These are phyloP conservation scores for Tribolium castaneum DNA, from an alignment of 1,140 invertebrate species.

Conservation along the genomic window DNA sequence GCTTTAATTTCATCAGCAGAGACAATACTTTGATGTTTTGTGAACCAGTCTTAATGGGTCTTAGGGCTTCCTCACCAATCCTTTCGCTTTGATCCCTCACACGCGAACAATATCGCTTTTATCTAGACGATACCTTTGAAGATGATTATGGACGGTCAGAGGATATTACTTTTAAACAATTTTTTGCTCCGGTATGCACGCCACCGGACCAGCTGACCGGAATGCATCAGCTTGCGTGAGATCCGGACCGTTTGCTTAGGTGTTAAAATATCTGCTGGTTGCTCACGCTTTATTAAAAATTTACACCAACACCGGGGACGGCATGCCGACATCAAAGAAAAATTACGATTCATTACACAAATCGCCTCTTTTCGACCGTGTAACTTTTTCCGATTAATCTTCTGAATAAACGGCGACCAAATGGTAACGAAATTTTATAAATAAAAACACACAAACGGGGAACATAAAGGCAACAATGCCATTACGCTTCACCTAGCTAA, in stretches of 20 bases:
- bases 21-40: constrained; percentile 51
- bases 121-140: constrained; percentile 42
- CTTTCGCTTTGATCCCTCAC: constrained; percentile 42
- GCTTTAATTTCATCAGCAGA: constrained; percentile 45
- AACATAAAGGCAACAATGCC: not conserved
- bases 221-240: constrained; percentile 10
- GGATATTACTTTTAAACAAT: constrained; percentile 40
- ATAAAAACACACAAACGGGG: constrained; percentile 25
- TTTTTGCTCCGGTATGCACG: constrained; percentile 43
- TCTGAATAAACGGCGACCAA: not conserved
- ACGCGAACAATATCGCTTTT: constrained; percentile 39
- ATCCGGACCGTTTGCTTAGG: not conserved
- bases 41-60: constrained; percentile 50
- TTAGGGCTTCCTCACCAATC: constrained; percentile 37
- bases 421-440: constrained; percentile 3
- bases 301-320: not conserved
- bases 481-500: not conserved
- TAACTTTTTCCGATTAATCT: constrained; percentile 16
- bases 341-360: constrained; percentile 4
- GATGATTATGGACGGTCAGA: constrained; percentile 39
- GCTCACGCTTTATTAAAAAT: constrained; percentile 38
- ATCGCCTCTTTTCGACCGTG: constrained; percentile 7
- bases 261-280: constrained; percentile 21
- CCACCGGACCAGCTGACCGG: constrained; percentile 39
- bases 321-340: not conserved